Conservation (phyloP, 2,797 vertebrate species). For the Falco novaeseelandiae region DNA sequence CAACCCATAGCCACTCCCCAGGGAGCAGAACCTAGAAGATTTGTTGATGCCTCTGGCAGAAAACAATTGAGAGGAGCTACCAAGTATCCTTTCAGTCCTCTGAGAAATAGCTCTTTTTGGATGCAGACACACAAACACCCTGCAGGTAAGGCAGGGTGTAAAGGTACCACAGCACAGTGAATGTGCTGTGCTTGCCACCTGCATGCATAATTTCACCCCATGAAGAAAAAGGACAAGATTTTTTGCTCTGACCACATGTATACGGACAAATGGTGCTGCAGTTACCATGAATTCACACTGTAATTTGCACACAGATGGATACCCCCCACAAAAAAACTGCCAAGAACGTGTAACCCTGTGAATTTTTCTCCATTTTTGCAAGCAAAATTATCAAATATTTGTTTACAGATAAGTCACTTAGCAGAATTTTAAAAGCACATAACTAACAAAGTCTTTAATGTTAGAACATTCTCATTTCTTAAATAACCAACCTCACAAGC, state of each 20-base stretch:
- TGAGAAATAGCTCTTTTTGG: background rate
- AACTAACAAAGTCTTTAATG: background rate
- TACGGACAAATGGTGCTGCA: background rate
- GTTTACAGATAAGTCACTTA: background rate
- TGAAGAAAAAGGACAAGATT: background rate
- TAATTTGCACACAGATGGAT: background rate
- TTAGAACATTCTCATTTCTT: background rate
- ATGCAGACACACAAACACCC: background rate
- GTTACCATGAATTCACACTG: background rate
- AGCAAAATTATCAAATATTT: background rate
- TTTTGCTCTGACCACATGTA: background rate
- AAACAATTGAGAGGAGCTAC: background rate
- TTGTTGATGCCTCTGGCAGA: slow-evolving; percentile 26
- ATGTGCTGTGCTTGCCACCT: background rate
- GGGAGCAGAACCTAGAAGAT: background rate
- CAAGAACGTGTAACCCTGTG: background rate
- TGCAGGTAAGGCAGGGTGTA: background rate
- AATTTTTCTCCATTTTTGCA: background rate
- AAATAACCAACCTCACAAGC: background rate
- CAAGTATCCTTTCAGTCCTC: background rate
- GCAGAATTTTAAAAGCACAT: background rate
- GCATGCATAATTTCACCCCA: background rate
- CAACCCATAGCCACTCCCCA: background rate
- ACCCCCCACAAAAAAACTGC: accelerated
- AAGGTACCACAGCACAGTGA: background rate